Percentiles rank a stretch among this genome's conserved stretches.
Conservation (phyloP, 2,888 invertebrate species). For the Caenorhabditis uteleia region DNA sequence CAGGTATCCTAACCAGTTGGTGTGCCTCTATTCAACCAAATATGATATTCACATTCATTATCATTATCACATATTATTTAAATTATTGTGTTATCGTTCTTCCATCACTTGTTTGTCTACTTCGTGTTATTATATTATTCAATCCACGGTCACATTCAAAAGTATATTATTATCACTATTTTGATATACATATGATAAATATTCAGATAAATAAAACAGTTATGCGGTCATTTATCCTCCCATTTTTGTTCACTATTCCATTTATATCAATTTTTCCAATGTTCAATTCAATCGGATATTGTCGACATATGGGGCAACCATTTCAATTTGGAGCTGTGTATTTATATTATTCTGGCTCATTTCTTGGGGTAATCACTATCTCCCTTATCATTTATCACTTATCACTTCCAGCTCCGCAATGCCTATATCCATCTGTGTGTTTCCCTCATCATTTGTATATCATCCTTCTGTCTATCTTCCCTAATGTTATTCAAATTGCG, state of each 20-base stretch:
- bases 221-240: slow-evolving; percentile 6
- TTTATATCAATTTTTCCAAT: slow-evolving; percentile 12
- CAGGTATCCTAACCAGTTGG: slow-evolving; percentile 10
- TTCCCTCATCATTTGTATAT: too few relatives aligned
- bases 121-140: slow-evolving; percentile 14
- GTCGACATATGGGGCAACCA: slow-evolving; percentile 13
- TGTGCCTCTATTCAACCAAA: slow-evolving; percentile 3
- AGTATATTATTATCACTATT: not conserved
- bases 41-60: slow-evolving; percentile 2
- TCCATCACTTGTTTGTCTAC: slow-evolving; percentile 16
- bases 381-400: too few relatives aligned
- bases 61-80: slow-evolving; percentile 4
- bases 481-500: too few relatives aligned
- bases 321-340: slow-evolving; percentile 19
- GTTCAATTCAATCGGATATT: slow-evolving; percentile 2
- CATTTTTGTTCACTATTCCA: slow-evolving; percentile 8
- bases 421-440: too few relatives aligned
- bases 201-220: too few relatives aligned
- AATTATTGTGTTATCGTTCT: slow-evolving; percentile 13
- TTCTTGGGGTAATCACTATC: too few relatives aligned
- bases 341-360: too few relatives aligned
- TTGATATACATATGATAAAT: slow-evolving; percentile 4
- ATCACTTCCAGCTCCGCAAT: too few relatives aligned
- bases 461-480: too few relatives aligned
- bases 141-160: slow-evolving; percentile 8